Evolutionary conservation across 2,888 invertebrate genomes (phyloP), one percentile per base, ranked within the genome.

Genomic region (Podabrus alpinus): DNA sequence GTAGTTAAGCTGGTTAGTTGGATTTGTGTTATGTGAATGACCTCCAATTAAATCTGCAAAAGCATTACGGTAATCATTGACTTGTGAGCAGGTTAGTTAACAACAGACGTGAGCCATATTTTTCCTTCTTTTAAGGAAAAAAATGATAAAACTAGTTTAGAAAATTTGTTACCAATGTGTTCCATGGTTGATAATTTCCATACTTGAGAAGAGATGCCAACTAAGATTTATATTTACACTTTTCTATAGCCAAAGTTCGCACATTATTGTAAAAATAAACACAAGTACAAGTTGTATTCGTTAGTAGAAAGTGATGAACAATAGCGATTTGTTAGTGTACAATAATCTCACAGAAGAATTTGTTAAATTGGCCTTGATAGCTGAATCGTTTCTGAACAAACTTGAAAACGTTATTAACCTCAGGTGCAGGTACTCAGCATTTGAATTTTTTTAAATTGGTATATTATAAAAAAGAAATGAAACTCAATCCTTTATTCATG

Each of bases 1-100:
- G 77, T 74, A 74, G 70, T 59, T 66, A 69, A 76, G 68, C 74
- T 77, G 77, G 77, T 77, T 77, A 74, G 72, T 77, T 72, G 77
- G 77, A 73, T 76, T 76, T 73, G 69, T 76, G 73, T 73, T 73
- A 76, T 16, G 76, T 77, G 77, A 77, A 72, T 77, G 77, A 77
- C 77, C 77, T 72, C 66, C 29, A 70, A 61, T 29, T 45, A 45
- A 45, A 45, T 45, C 45, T n/a, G 45, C 45, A n/a, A 45, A 45
- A 45, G 45, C 45, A 45, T 45, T 45, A 45, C 45, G 45, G 45
- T 45, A 45, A 45, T 45, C 45, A 45, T 45, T n/a, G 45, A 45
- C 45, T 45, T 45, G 45, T 45, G 45, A 45, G 45, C 45, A 45
- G 45, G 45, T 45, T 45, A 45, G 45, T 45, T 45, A 45, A 45